Conservation (phyloP, 2,888 invertebrate species). For the Nineta flava region DNA sequence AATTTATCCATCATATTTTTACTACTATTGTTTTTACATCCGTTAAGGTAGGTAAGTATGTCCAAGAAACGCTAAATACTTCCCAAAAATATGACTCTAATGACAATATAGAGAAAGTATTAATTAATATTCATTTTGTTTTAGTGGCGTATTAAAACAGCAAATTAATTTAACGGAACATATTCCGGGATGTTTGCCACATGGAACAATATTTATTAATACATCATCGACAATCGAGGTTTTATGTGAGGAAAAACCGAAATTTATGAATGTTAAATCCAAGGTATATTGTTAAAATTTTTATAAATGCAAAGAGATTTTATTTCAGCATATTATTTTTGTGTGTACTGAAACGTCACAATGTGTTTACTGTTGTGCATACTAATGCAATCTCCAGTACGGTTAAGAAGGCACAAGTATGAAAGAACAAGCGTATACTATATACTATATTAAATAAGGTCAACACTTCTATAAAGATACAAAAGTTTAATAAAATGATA, state of each 20-base stretch:
- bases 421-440: too few relatives aligned
- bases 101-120: neutral
- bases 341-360: too few relatives aligned
- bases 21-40: conserved; percentile 34
- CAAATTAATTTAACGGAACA: conserved; percentile 11
- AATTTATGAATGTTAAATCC: conserved; percentile 10
- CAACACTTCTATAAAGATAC: too few relatives aligned
- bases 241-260: conserved; percentile 9
- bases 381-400: too few relatives aligned
- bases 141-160: conserved; percentile 11
- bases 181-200: conserved; percentile 10
- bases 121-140: conserved; percentile 1
- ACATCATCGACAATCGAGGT: neutral
- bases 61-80: conserved; percentile 1
- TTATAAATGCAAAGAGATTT: too few relatives aligned
- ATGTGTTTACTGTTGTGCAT: too few relatives aligned
- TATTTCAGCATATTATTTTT: too few relatives aligned
- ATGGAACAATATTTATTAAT: neutral
- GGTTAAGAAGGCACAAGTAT: too few relatives aligned
- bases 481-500: too few relatives aligned
- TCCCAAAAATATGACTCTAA: too few relatives aligned
- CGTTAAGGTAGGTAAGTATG: conserved; percentile 29
- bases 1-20: conserved; percentile 33
- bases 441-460: too few relatives aligned
- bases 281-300: conserved; percentile 6